These are phyloP conservation scores for Pelosia muscerda DNA, from an alignment of 2,888 invertebrate genomes.

Conservation along the genomic window DNA sequence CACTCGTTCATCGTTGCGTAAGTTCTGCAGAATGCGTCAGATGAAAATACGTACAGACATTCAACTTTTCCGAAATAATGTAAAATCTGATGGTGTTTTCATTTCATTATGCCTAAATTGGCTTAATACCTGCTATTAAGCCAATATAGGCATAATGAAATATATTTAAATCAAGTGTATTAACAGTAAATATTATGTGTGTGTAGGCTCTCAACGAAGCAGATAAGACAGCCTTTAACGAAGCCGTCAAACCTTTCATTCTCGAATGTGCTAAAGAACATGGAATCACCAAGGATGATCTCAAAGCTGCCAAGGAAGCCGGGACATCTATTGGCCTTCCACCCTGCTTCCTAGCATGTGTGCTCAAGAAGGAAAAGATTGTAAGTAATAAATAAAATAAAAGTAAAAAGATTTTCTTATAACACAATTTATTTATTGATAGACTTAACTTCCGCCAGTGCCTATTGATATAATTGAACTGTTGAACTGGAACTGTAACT, in stretches of 20 bases:
- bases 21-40: too few relatives aligned
- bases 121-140: too few relatives aligned
- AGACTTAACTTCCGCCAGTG: too few relatives aligned
- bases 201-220: slow-evolving; percentile 30
- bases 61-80: too few relatives aligned
- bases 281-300: slow-evolving; percentile 18
- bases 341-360: slow-evolving; percentile 41
- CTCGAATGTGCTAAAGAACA: slow-evolving; percentile 29
- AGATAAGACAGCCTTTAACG: slow-evolving; percentile 19
- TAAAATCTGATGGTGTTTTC: too few relatives aligned
- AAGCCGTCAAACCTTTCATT: slow-evolving; percentile 22
- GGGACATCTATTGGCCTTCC: slow-evolving; percentile 15
- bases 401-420: too few relatives aligned
- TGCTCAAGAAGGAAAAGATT: slow-evolving; percentile 40
- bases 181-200: neutral
- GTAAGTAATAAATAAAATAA: slow-evolving; percentile 34
- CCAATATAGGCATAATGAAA: too few relatives aligned
- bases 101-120: too few relatives aligned
- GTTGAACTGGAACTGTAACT: too few relatives aligned
- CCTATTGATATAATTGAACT: too few relatives aligned
- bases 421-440: neutral
- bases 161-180: neutral
- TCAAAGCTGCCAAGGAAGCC: slow-evolving; percentile 23
- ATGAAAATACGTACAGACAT: too few relatives aligned
- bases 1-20: too few relatives aligned